A percentile compares a stretch with the other conserved stretches of the same genome.
Evolutionary conservation across 2,888 invertebrate species (phyloP).

Genomic region (Drosophila mulleri): DNA sequence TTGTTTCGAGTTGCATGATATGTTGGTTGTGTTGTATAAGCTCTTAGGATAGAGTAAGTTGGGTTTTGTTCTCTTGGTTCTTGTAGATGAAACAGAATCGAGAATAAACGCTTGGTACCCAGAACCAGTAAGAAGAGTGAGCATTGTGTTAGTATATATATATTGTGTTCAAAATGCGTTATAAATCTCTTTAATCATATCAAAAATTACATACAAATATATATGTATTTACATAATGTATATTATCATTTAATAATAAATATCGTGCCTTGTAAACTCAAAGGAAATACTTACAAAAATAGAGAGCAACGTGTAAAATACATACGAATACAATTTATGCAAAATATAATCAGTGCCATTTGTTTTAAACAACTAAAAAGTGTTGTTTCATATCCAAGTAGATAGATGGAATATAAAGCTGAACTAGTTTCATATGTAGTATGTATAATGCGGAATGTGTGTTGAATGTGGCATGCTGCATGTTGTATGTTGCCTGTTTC

Average conservation of each 20-base stretch:
- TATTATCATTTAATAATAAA: conserved; percentile 12
- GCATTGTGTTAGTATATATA: conserved; percentile 45
- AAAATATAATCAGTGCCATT: conserved; percentile 73
- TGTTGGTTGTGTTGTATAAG: conserved; percentile 54
- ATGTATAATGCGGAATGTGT: conserved; percentile 20
- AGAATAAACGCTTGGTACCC: conserved; percentile 56
- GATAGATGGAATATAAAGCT: conserved; percentile 20
- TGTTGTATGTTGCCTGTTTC: conserved; percentile 18
- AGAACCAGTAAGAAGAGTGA: conserved; percentile 57
- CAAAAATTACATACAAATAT: conserved; percentile 68
- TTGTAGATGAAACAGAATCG: conserved; percentile 26
- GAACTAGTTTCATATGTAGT: conserved; percentile 1
- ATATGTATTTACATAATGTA: conserved; percentile 67
- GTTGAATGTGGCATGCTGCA: neutral
- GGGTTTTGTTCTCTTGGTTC: conserved; percentile 26
- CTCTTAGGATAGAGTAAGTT: conserved; percentile 63
- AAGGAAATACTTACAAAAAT: conserved; percentile 64
- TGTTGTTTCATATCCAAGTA: conserved; percentile 50
- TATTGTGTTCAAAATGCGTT: conserved; percentile 43
- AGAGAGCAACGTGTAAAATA: conserved; percentile 31
- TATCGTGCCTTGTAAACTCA: conserved; percentile 57
- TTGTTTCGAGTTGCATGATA: conserved; percentile 41
- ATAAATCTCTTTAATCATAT: conserved; percentile 67
- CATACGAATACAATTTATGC: conserved; percentile 42
- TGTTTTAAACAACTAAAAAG: conserved; percentile 69